phyloP scores from a whole-genome alignment of 64 coral and sea anemone genomes.

The Pocillopora verrucosa region DNA sequence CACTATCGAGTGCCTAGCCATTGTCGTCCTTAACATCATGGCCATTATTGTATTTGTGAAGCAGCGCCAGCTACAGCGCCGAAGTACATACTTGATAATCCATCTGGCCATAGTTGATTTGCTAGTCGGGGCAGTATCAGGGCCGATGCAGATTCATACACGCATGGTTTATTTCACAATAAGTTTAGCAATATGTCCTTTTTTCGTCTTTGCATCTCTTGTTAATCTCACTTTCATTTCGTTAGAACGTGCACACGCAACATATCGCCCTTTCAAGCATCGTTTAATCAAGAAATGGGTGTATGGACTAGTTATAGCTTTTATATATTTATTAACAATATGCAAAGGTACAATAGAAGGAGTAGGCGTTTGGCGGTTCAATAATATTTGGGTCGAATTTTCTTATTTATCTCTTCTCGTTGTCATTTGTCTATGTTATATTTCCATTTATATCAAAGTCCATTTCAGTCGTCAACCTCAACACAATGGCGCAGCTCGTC shows the following conservation, averaged over 20 bases:
- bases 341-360: neutral
- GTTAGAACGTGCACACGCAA: neutral
- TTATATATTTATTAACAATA: neutral
- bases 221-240: neutral
- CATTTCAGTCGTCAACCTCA: neutral
- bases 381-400: neutral
- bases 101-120: conserved; percentile 14
- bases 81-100: neutral
- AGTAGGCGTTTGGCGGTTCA: too few relatives aligned
- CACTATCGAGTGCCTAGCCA: neutral
- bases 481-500: neutral
- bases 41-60: conserved; percentile 1
- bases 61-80: neutral
- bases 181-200: neutral
- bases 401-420: neutral
- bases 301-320: neutral
- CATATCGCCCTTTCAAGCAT: neutral
- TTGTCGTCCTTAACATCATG: conserved; percentile 2
- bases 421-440: neutral
- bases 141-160: neutral
- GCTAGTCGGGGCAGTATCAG: neutral
- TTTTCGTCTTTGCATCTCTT: neutral
- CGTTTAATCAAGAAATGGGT: neutral
- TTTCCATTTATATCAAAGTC: neutral
- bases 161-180: neutral